These are phyloP conservation scores for Paedocypris micromegethes DNA, from an alignment of 2,797 vertebrate species.

Conservation along the genomic window DNA sequence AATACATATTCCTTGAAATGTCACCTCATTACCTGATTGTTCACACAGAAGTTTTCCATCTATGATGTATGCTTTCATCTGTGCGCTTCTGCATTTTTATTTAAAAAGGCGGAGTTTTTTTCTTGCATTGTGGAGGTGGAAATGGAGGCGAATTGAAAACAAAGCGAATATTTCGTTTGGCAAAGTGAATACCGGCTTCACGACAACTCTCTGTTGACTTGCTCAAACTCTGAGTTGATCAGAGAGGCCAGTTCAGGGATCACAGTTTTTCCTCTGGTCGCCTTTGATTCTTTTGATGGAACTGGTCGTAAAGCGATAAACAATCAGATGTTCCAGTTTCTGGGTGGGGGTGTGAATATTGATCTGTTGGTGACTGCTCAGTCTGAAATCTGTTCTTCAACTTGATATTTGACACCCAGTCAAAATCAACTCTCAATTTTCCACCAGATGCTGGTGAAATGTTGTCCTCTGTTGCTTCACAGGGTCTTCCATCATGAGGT, in stretches of 20 bases:
- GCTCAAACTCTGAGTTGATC: conserved; percentile 27
- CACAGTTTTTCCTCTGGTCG: conserved; percentile 14
- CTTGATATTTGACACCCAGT: background rate
- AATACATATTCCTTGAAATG: background rate
- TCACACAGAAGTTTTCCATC: background rate
- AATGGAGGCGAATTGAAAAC: conserved; percentile 21
- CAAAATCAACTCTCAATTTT: background rate
- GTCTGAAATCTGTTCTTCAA: background rate
- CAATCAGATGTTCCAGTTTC: conserved; percentile 1
- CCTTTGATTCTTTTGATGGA: conserved; percentile 3
- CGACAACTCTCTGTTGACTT: conserved; percentile 37
- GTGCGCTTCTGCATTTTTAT: conserved; percentile 3
- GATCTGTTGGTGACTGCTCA: background rate
- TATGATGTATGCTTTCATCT: background rate
- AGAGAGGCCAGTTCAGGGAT: conserved; percentile 12
- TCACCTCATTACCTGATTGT: background rate
- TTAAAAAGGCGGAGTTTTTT: background rate
- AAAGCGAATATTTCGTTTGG: conserved; percentile 26
- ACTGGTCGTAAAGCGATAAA: background rate
- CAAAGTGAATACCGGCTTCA: conserved; percentile 27
- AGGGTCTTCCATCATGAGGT: background rate
- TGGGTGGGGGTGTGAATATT: background rate
- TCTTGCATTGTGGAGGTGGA: conserved; percentile 32
- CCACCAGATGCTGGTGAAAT: background rate
- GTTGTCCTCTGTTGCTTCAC: background rate